Base-by-base conservation (phyloP, 2,888 invertebrate genomes). In the Calephelis perditalis region DNA sequence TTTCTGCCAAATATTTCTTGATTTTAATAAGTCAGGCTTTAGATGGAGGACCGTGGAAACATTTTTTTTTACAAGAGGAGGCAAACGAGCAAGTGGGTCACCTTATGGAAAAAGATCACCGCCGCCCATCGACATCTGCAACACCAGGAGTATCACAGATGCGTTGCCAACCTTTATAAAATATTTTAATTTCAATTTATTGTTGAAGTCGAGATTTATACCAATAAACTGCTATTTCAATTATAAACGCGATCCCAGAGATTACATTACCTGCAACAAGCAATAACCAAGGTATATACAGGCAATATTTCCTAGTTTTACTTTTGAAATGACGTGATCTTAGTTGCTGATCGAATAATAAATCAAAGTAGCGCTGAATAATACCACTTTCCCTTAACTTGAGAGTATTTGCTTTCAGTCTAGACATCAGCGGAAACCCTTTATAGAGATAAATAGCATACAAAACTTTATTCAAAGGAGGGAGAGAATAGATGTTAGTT, bases 271-370 rank as follows among this genome's bases (percentile, higher is more conserved):
- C 80, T 57, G 68, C 55, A 5, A 65, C 10, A 49, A 74, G 74
- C 15, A 79, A 56, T 7, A 67, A 62, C 83, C 81, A 81, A 0
- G 81, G 80, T 43, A 79, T 61, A 3, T 68, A 44, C 44, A 77
- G 64, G 3, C 67, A 44, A 3, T 62, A 59, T 36, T 61, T 43
- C 37, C 68, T 67, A 2, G 44, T 49, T 3, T 58, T 61, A 0
- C 63, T 52, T 7, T 56, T 36, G 8, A 63, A 61, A 36, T 12
- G 10, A 15, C 62, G 46, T 52, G 35, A 62, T 15, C 43, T 59
- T 12, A 46, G 40, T 10, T 62, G 62, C 7, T 56, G 43, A 15
- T 58, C 57, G n/a, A 64, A 55, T 9, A 70, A 36, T 6, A 52
- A 11, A 0, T 57, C 3, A 6, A 68, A 55, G 58, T 70, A 63